These are phyloP conservation scores for Melieria picta DNA, from an alignment of 2,888 invertebrate genomes.

Conservation along the genomic window DNA sequence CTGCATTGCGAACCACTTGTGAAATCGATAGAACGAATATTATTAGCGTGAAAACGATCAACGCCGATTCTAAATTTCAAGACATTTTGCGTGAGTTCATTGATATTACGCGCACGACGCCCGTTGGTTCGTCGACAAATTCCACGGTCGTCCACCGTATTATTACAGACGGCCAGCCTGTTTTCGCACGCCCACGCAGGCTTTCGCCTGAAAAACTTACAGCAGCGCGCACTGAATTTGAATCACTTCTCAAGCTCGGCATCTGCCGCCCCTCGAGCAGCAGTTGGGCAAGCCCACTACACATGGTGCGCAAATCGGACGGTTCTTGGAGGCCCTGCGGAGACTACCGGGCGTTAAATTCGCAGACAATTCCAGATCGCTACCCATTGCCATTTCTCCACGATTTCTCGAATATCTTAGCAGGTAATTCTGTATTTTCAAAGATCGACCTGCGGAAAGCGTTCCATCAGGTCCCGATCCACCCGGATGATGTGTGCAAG, in stretches of 20 bases:
- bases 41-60: slow-evolving; percentile 15
- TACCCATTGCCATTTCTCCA: slow-evolving; percentile 19
- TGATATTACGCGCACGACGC: slow-evolving; percentile 24
- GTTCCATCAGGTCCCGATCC: slow-evolving; percentile 29
- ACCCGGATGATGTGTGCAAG: slow-evolving; percentile 28
- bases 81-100: slow-evolving; percentile 24
- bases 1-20: slow-evolving; percentile 9
- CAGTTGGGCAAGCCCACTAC: slow-evolving; percentile 55
- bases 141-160: background rate
- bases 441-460: slow-evolving; percentile 32
- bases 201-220: slow-evolving; percentile 48
- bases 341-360: slow-evolving; percentile 27
- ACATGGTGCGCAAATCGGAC: slow-evolving; percentile 47
- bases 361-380: slow-evolving; percentile 20
- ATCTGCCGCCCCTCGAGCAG: slow-evolving; percentile 7
- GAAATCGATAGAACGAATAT: slow-evolving; percentile 11
- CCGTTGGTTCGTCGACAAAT: slow-evolving; percentile 17
- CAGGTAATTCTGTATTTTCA: slow-evolving; percentile 23
- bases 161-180: background rate
- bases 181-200: slow-evolving; percentile 35
- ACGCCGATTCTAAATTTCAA: slow-evolving; percentile 10
- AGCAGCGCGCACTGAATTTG: slow-evolving; percentile 12
- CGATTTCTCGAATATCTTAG: slow-evolving; percentile 22
- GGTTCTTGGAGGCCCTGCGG: slow-evolving; percentile 42
- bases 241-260: background rate